A percentile compares a stretch with the other conserved stretches of the same genome.
Conservation (phyloP, 2,113 vertebrate genomes). For the Sceloporus undulatus region DNA sequence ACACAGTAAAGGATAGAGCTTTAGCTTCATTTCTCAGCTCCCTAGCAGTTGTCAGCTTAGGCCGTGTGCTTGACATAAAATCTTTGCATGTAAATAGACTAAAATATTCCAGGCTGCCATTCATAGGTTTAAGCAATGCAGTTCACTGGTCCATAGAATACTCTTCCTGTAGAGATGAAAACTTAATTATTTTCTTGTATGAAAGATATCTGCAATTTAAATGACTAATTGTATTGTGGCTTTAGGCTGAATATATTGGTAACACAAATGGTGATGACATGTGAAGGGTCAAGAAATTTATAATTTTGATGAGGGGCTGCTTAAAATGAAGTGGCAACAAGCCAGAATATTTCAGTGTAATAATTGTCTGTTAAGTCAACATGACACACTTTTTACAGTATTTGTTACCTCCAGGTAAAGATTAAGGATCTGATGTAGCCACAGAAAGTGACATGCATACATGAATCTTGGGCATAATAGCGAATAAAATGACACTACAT, state of each 20-base stretch:
- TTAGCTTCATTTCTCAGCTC: constrained; percentile 32
- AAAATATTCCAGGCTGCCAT: constrained; percentile 63
- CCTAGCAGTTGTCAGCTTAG: constrained; percentile 62
- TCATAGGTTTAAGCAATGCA: constrained; percentile 53
- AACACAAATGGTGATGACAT: constrained; percentile 71
- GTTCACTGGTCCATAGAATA: constrained; percentile 34
- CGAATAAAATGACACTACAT: constrained; percentile 70
- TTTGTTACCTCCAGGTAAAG: constrained; percentile 78
- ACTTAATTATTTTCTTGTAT: constrained; percentile 66
- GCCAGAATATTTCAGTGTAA: constrained; percentile 76
- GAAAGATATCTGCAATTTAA: constrained; percentile 76
- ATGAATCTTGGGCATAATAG: constrained; percentile 70
- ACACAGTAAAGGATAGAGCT: constrained; percentile 25
- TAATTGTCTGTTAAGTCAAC: constrained; percentile 78
- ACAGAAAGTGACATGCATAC: constrained; percentile 65
- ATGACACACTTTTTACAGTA: constrained; percentile 73
- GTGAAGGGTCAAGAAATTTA: constrained; percentile 76
- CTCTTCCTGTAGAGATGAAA: constrained; percentile 51
- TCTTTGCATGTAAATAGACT: constrained; percentile 45
- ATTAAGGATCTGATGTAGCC: constrained; percentile 75
- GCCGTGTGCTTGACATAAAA: constrained; percentile 40
- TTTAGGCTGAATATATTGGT: constrained; percentile 76
- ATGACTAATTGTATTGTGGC: constrained; percentile 76
- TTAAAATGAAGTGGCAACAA: constrained; percentile 76
- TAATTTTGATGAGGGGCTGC: constrained; percentile 73